These are phyloP conservation scores for Nymphalis urticae DNA, from an alignment of 2,888 invertebrate species.

Conservation along the genomic window DNA sequence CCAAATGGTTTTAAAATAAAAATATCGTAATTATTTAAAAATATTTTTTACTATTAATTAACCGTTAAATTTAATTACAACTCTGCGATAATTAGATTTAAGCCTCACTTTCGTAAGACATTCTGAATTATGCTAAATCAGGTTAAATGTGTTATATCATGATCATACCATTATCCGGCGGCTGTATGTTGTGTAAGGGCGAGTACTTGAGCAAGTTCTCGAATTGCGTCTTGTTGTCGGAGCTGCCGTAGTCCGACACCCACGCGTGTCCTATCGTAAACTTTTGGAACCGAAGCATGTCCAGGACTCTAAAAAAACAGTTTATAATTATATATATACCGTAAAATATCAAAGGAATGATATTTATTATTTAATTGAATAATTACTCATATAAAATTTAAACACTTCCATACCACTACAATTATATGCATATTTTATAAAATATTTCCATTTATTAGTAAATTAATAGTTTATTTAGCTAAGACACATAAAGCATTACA, in stretches of 20 bases:
- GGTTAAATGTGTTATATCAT: not conserved
- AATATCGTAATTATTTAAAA: no score
- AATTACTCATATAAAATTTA: no score
- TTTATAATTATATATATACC: not conserved
- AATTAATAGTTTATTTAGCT: no score
- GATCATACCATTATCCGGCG: constrained; percentile 78
- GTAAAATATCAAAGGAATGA: not conserved
- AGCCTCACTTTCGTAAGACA: not conserved
- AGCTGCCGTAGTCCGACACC: constrained; percentile 97
- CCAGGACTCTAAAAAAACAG: constrained; percentile 88
- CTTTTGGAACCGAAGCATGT: constrained; percentile 98
- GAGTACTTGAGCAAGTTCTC: constrained; percentile 92
- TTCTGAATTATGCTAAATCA: no score
- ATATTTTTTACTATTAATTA: no score
- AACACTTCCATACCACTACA: no score
- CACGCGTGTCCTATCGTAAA: constrained; percentile 99
- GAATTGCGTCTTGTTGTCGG: constrained; percentile 93
- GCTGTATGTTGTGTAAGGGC: constrained; percentile 94
- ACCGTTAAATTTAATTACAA: no score
- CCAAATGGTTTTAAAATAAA: no score
- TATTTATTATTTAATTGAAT: not conserved
- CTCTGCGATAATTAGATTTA: no score
- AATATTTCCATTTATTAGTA: no score
- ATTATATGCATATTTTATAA: no score
- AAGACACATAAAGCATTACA: no score